Evolutionary conservation across 2,888 invertebrate species (phyloP), one percentile per base, ranked within the genome.

Genomic region (Incurvaria masculella): DNA sequence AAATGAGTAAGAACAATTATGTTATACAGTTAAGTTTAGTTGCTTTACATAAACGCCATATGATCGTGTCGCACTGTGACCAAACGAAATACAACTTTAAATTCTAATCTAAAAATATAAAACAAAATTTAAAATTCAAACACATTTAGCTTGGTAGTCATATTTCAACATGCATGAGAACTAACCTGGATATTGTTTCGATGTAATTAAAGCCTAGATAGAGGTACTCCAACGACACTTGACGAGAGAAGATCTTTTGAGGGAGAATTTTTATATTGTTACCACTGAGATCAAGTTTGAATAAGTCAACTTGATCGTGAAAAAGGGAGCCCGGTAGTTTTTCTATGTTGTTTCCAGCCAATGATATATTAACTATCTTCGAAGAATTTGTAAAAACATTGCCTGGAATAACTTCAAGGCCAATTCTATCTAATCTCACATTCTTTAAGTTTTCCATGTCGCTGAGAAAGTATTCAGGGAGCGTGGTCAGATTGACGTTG

Each of bases 141-240:
- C n/a, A n/a, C n/a, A n/a, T n/a, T n/a, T n/a, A n/a, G n/a, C n/a
- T n/a, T n/a, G n/a, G n/a, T n/a, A n/a, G n/a, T n/a, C n/a, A n/a
- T n/a, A n/a, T n/a, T n/a, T n/a, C n/a, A n/a, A n/a, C n/a, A n/a
- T n/a, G 17, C n/a, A 17, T 23, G 2, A 14, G 10, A 48, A 18
- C 21, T 44, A 40, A 85, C 84, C 74, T 70, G 51, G 81, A 72
- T 52, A 89, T 81, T 49, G 72, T 74, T 1, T 66, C 66, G 38
- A 89, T 64, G 19, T 69, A 70, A 65, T 94, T 94, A 50, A 82
- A 66, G 27, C 83, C 81, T 45, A 94, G 68, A 60, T 84, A 79
- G 10, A 92, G 65, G 18, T 62, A 72, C 56, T 78, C 72, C 53
- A 92, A 65, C 49, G 81, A 79, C 2, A 65, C 67, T 49, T 84